Evolutionary conservation across 23 tunicate genomes (phyloP).

Genomic region (Ascidia mentula): DNA sequence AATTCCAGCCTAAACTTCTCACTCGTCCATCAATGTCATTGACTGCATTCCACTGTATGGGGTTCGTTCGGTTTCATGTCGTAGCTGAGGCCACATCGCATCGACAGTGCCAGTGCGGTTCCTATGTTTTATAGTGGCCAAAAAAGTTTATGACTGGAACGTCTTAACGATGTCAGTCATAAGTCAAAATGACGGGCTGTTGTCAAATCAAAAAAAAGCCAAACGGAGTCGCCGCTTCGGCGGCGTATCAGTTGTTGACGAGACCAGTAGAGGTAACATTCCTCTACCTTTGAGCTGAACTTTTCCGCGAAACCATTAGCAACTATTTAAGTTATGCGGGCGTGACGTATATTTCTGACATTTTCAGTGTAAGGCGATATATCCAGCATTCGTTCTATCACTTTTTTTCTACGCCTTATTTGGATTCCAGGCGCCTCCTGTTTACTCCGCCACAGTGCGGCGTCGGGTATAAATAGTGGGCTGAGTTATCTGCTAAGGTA

Average conservation of each 20-base stretch:
- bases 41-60: neutral
- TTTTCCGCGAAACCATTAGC: neutral
- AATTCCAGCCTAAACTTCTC: neutral
- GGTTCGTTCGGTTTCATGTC: neutral
- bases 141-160: neutral
- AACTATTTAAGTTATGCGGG: neutral
- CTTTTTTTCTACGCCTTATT: neutral
- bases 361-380: constrained; percentile 12
- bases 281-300: constrained; percentile 1
- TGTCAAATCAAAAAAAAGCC: neutral
- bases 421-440: neutral
- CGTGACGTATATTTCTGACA: constrained; percentile 7
- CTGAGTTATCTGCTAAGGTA: too few species aligned
- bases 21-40: neutral
- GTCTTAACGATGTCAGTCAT: neutral
- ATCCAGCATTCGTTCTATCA: neutral
- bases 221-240: neutral
- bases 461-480: neutral
- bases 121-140: neutral
- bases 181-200: neutral
- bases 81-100: neutral
- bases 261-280: neutral
- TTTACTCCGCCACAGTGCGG: neutral
- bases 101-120: neutral
- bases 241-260: constrained; percentile 1